These are phyloP conservation scores for Falcaria lacertinaria DNA, from an alignment of 2,888 invertebrate genomes.

Conservation along the genomic window DNA sequence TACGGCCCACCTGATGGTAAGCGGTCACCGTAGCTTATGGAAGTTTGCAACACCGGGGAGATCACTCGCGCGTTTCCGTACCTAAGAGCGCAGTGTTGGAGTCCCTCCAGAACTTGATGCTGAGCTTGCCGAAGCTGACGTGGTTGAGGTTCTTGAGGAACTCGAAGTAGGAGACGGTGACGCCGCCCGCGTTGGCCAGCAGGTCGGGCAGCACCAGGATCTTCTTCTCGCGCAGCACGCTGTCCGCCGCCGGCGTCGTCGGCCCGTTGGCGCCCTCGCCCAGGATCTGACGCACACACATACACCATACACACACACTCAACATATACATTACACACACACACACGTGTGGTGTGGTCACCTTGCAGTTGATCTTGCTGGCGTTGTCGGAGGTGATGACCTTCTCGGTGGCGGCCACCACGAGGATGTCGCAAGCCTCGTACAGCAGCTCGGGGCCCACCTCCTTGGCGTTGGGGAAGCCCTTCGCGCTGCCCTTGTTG, in stretches of 20 bases:
- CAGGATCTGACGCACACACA: slow-evolving; percentile 81
- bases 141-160: slow-evolving; percentile 95
- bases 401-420: slow-evolving; percentile 90
- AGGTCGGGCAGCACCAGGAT: slow-evolving; percentile 90
- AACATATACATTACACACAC: too few species aligned
- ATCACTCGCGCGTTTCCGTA: too few species aligned
- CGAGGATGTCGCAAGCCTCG: slow-evolving; percentile 88
- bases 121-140: slow-evolving; percentile 91
- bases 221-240: slow-evolving; percentile 84
- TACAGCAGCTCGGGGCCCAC: slow-evolving; percentile 81
- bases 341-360: too few species aligned
- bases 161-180: slow-evolving; percentile 95
- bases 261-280: slow-evolving; percentile 96
- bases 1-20: too few species aligned
- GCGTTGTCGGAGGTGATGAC: slow-evolving; percentile 85
- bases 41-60: too few species aligned
- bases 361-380: slow-evolving; percentile 84
- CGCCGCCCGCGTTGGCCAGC: slow-evolving; percentile 89
- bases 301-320: too few species aligned
- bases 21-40: too few species aligned
- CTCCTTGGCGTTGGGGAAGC: slow-evolving; percentile 81
- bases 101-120: slow-evolving; percentile 93
- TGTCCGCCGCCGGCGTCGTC: slow-evolving; percentile 91
- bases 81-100: slow-evolving; percentile 89
- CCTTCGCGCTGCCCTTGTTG: slow-evolving; percentile 81